Base-by-base conservation (phyloP, 2,113 vertebrate genomes). In the Tricholaema leucomelas region DNA sequence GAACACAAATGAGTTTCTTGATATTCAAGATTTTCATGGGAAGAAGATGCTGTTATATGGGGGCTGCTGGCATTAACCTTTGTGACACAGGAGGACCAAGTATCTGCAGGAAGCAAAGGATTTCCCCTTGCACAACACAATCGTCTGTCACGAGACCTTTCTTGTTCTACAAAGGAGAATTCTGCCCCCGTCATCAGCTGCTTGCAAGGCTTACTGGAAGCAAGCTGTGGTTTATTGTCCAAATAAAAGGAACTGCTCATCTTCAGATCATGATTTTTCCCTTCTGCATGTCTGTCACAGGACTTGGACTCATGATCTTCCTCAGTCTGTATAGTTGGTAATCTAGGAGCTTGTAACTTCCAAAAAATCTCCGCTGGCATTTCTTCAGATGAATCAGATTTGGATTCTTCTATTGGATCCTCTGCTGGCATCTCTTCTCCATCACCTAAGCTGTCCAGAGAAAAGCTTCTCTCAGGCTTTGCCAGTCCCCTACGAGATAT, bases 331-430 rank as follows among this genome's bases (percentile, higher is more conserved):
- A 31, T 12, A 21, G 63, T 5, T 78, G 77, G 81, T 42, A 92
- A 86, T 55, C 60, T 96, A 65, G 92, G 87, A 50, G 87, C 94
- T 88, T 97, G 96, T 54, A 97, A 90, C 74, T 90, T 98, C 98
- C 98, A 98, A 81, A 97, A 98, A 28, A 95, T 96, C 93, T 98
- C 98, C 73, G 98, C 97, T 60, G 98, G 98, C 44, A 98, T 91
- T 92, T 98, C 98, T 70, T 98, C 97, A 72, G 97, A 90, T 69
- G 97, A 97, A 69, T 91, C 86, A 55, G 86, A 90, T 81, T 95
- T 95, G 73, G 58, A 74, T 48, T 96, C 89, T 77, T 95, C 96
- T 85, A 94, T 79, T 2, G 19, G 23, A 25, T 96, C 91, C 94
- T 95, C 93, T 75, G 52, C 69, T 38, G 82, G 52, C 35, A 94